These are phyloP conservation scores for Corvus hawaiiensis DNA, from an alignment of 2,113 vertebrate species.

Conservation along the genomic window DNA sequence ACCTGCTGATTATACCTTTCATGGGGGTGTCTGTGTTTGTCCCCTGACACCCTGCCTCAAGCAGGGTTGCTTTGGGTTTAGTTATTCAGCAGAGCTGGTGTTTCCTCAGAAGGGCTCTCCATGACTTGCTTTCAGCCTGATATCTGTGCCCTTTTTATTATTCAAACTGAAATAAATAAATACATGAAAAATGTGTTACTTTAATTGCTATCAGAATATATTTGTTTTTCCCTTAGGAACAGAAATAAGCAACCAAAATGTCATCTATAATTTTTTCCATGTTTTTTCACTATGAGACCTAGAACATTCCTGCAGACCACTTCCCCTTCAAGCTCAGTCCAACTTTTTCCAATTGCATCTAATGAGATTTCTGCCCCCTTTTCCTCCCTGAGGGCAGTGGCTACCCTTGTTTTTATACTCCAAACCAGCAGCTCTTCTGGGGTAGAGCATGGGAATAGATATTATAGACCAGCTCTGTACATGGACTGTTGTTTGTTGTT, in stretches of 20 bases:
- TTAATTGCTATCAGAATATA: neutral
- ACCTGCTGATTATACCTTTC: neutral
- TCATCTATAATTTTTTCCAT: neutral
- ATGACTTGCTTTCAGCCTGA: neutral
- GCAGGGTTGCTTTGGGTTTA: neutral
- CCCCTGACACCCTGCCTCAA: neutral
- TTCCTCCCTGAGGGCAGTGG: neutral
- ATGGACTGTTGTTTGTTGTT: neutral
- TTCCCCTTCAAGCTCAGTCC: neutral
- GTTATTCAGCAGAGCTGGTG: neutral
- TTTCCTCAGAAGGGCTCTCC: neutral
- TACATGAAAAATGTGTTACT: neutral
- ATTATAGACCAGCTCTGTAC: neutral
- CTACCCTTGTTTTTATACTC: neutral
- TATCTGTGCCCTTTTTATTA: neutral
- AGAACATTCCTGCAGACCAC: neutral
- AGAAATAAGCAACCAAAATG: neutral
- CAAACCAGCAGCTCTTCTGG: neutral
- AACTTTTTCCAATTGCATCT: neutral
- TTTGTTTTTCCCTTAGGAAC: neutral
- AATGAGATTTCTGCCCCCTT: neutral
- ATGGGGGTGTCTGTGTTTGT: neutral
- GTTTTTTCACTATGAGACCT: neutral
- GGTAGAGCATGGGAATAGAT: neutral
- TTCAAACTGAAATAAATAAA: neutral